Evolutionary conservation across 2,113 vertebrate genomes (phyloP).

Genomic region (Columbina picui): DNA sequence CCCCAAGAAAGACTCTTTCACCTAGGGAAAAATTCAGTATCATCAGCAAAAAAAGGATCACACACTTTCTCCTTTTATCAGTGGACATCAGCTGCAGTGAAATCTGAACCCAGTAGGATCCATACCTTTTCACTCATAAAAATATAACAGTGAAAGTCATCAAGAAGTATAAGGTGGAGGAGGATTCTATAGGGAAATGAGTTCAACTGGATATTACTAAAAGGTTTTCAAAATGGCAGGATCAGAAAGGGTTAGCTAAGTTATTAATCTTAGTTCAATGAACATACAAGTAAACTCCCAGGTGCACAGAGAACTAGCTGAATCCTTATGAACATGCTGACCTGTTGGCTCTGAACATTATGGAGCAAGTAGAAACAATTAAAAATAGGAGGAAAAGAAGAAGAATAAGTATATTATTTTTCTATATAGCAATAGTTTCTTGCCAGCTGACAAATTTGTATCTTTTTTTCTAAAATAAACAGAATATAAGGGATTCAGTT

Average conservation of each 20-base stretch:
- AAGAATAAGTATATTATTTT: not conserved
- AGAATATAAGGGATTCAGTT: not conserved
- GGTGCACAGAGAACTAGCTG: slow-evolving; percentile 18
- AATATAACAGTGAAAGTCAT: slow-evolving; percentile 7
- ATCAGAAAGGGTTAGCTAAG: slow-evolving; percentile 65
- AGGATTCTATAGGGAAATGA: not conserved
- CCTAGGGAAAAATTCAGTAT: not conserved
- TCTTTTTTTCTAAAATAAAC: not conserved
- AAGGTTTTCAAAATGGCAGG: slow-evolving; percentile 64
- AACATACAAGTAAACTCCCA: slow-evolving; percentile 18
- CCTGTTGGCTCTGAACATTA: slow-evolving; percentile 28
- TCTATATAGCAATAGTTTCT: not conserved
- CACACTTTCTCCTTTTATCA: not conserved
- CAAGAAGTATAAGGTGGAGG: slow-evolving; percentile 1
- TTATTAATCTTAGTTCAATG: slow-evolving; percentile 65
- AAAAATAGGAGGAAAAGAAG: not conserved
- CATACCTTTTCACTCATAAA: slow-evolving; percentile 13
- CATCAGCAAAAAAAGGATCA: not conserved
- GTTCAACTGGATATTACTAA: slow-evolving; percentile 50
- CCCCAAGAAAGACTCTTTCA: not conserved
- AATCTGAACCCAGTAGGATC: not conserved
- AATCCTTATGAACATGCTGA: slow-evolving; percentile 57
- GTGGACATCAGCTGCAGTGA: not conserved
- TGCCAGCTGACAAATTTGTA: not conserved
- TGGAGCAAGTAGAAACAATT: slow-evolving; percentile 2